Conservation (phyloP, 2,797 vertebrate genomes). For the Bradypodion ventrale region DNA sequence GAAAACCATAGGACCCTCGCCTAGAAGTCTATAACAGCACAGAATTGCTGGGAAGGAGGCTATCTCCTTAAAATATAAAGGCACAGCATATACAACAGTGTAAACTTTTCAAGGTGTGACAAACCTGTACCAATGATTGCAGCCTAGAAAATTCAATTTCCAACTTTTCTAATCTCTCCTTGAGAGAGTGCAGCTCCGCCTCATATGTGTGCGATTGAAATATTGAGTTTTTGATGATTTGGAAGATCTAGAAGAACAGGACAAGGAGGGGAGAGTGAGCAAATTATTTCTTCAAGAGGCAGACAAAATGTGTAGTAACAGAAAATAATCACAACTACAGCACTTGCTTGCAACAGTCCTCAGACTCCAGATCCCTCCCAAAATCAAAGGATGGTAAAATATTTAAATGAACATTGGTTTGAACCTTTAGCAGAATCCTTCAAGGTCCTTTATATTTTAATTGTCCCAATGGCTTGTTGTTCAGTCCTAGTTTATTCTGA, state of each 20-base stretch:
- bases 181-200: constrained; percentile 71
- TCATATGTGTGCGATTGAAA: constrained; percentile 72
- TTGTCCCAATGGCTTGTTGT: no score
- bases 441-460: background rate
- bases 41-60: no score
- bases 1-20: no score
- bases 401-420: background rate
- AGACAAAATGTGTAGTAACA: background rate
- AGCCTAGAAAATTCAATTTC: constrained; percentile 77
- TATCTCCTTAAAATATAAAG: background rate
- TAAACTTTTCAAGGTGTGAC: background rate
- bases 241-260: constrained; percentile 64
- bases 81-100: background rate
- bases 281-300: background rate
- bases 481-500: no score
- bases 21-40: no score
- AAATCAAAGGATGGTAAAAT: background rate
- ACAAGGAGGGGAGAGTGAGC: constrained; percentile 30
- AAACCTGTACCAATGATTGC: constrained; percentile 71
- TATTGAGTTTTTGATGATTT: constrained; percentile 66
- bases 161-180: constrained; percentile 75
- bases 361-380: background rate
- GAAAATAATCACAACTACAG: background rate
- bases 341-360: background rate
- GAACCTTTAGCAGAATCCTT: background rate